Evolutionary conservation across 1,140 invertebrate species (phyloP), one percentile per base, ranked within the genome.

Genomic region (Thaumetopoea pityocampa): DNA sequence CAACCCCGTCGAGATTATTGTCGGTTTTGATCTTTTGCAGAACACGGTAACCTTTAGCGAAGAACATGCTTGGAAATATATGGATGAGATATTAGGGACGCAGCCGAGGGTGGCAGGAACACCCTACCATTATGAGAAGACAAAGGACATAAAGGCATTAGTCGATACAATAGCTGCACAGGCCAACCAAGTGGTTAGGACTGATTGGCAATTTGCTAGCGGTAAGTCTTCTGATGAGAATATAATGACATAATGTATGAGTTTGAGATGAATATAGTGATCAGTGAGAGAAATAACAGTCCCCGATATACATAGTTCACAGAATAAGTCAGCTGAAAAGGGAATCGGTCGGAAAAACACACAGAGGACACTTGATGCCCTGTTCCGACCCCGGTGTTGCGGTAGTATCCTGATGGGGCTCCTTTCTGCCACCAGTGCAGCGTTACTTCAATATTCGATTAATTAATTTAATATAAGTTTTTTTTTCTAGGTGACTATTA

Each of bases 401-500:
- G 19, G 27, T 14, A 33, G 5, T 9, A 15, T 9, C 12, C 3
- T 12, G 12, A 2, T 29, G 4, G 2, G 2, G 5, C 10, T 29
- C 15, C 4, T n/a, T 22, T 36, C 18, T 7, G 18, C 7, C 4
- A 19, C 18, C 18, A 19, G 4, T 19, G n/a, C n/a, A n/a, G n/a
- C n/a, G n/a, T n/a, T 23, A 14, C 20, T 35, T 9, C 18, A 22
- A 8, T 35, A 3, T 23, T 5, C 12, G 1, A 20, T 1, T 5
- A 2, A 2, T 14, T 30, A 1, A n/a, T 6, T 29, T 10, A 19
- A 10, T 28, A n/a, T 9, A 10, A 28, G 7, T 24, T n/a, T 16
- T 32, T 16, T 30, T 15, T 64, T 51, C 5, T 62, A 81, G 90
- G 89, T 15, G 67, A 85, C n/a, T 90, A 86, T 66, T 86, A 66